These are phyloP conservation scores for Enteromius fasciolatus DNA, from an alignment of 2,797 vertebrate species.

Conservation along the genomic window DNA sequence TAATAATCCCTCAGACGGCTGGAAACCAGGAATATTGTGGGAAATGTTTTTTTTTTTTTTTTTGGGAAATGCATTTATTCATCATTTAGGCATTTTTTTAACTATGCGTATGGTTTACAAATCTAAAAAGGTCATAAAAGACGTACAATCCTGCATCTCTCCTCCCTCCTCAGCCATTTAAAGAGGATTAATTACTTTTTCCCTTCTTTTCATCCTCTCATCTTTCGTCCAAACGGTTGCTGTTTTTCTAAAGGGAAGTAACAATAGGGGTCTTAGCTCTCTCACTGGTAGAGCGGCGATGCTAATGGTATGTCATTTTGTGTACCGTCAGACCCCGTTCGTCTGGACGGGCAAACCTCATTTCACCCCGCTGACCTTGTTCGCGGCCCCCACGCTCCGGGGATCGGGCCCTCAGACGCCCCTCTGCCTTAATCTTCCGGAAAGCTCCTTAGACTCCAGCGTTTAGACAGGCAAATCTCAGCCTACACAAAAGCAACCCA, in stretches of 20 bases:
- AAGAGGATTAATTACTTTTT: slow-evolving; percentile 41
- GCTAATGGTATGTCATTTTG: slow-evolving; percentile 14
- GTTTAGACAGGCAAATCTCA: slow-evolving; percentile 45
- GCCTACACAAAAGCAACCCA: slow-evolving; percentile 31
- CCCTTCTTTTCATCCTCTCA: neutral
- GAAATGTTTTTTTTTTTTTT: neutral
- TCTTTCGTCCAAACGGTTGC: neutral
- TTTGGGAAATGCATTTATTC: neutral
- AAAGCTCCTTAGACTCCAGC: slow-evolving; percentile 43
- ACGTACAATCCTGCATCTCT: neutral
- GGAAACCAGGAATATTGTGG: slow-evolving; percentile 6
- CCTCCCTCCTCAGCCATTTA: slow-evolving; percentile 28
- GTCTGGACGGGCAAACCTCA: slow-evolving; percentile 8
- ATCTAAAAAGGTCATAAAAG: slow-evolving; percentile 39
- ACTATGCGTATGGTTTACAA: neutral
- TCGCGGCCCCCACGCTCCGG: neutral
- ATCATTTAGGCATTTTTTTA: neutral
- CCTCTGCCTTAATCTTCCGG: slow-evolving; percentile 15
- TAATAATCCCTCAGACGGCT: neutral
- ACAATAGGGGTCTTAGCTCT: slow-evolving; percentile 17
- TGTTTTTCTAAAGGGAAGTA: slow-evolving; percentile 15
- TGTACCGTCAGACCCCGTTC: slow-evolving; percentile 20
- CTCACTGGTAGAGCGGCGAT: neutral
- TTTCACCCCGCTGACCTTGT: slow-evolving; percentile 23
- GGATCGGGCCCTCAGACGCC: slow-evolving; percentile 21